phyloP scores from a whole-genome alignment of 2,888 invertebrate genomes.

The Aphelenchoides bicaudatus region DNA sequence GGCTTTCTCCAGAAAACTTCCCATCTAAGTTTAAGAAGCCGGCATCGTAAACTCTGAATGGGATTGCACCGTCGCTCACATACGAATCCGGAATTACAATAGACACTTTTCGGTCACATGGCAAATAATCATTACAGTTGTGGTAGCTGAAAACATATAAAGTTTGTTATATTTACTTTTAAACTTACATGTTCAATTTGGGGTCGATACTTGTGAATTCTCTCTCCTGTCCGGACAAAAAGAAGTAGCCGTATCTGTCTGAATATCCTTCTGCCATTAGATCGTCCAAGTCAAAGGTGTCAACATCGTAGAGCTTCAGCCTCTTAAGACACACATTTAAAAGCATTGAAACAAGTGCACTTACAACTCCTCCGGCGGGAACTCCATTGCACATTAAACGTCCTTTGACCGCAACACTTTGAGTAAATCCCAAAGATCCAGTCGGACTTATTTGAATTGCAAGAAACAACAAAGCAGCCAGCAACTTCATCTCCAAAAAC shows the following conservation, averaged over 20 bases:
- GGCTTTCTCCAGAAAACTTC: background rate
- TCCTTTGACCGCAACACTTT: background rate
- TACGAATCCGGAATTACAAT: background rate
- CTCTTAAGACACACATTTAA: too few species aligned
- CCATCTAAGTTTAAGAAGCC: background rate
- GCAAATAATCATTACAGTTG: background rate
- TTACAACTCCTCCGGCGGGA: background rate
- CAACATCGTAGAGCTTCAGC: background rate
- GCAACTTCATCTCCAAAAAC: background rate
- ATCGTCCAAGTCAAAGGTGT: background rate
- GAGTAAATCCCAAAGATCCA: background rate
- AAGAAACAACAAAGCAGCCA: background rate
- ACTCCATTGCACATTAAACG: background rate
- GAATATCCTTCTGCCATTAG: background rate
- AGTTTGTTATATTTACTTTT: background rate
- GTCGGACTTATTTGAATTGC: background rate
- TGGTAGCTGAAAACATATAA: background rate
- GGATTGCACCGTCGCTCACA: background rate
- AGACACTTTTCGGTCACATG: background rate
- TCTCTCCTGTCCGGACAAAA: background rate
- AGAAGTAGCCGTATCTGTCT: background rate
- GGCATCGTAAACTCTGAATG: background rate
- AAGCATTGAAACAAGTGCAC: too few species aligned
- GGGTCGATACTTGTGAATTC: background rate
- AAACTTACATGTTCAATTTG: background rate